phyloP scores from a whole-genome alignment of 1,140 invertebrate species.

The Eurosta solidaginis region DNA sequence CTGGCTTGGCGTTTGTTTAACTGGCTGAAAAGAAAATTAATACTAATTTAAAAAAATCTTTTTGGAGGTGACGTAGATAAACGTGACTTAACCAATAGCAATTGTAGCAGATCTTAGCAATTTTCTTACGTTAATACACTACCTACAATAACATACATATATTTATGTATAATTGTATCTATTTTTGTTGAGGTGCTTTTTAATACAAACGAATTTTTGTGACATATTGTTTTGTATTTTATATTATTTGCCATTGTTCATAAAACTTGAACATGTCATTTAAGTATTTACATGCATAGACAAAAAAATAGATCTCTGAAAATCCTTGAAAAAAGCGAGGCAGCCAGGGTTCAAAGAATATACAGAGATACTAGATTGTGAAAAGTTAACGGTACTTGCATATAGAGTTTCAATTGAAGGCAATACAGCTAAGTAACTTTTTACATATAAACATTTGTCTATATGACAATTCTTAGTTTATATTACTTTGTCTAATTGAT shows the following conservation, averaged over 20 bases:
- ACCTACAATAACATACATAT: no score
- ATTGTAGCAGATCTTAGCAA: conserved; percentile 12
- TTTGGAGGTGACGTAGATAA: background rate
- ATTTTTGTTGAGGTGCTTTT: background rate
- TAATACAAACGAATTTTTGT: background rate
- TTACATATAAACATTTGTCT: background rate
- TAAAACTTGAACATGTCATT: background rate
- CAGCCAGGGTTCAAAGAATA: background rate
- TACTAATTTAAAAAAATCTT: background rate
- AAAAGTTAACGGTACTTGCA: background rate
- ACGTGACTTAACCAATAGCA: conserved; percentile 14
- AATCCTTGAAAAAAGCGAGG: background rate
- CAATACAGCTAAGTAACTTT: background rate
- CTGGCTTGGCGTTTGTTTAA: background rate
- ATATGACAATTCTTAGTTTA: no score
- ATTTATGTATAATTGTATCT: background rate
- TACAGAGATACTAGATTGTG: no score
- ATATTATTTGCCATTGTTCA: background rate
- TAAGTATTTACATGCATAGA: background rate
- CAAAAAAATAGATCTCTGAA: background rate
- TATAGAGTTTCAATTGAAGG: background rate
- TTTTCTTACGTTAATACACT: background rate
- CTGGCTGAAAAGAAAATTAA: background rate
- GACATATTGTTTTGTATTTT: background rate
- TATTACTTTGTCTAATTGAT: no score